A percentile compares a stretch with the other conserved stretches of the same genome.
These are phyloP conservation scores for Pedionomus torquatus DNA, from an alignment of 2,113 vertebrate species.

Conservation along the genomic window DNA sequence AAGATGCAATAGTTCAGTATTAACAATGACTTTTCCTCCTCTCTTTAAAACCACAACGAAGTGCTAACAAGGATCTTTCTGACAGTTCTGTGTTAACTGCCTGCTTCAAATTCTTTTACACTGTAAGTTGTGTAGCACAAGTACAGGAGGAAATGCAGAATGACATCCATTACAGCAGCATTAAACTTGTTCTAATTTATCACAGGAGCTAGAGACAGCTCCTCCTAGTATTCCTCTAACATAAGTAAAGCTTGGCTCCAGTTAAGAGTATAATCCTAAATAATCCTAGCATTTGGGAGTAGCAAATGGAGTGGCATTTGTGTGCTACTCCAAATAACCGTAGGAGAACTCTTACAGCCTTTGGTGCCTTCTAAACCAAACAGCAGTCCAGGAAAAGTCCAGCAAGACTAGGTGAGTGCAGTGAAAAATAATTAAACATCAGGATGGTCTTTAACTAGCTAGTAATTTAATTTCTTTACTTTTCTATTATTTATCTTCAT, in stretches of 20 bases:
- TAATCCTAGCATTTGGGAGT: neutral
- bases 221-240: neutral
- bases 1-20: neutral
- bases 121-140: neutral
- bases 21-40: neutral
- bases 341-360: neutral
- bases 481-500: neutral
- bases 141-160: neutral
- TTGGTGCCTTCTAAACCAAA: neutral
- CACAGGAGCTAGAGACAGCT: neutral
- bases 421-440: neutral
- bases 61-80: neutral
- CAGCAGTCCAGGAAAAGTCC: neutral
- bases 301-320: neutral
- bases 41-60: neutral
- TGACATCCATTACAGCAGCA: neutral
- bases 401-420: neutral
- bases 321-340: neutral
- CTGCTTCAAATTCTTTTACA: neutral
- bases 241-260: neutral
- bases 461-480: neutral
- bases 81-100: neutral
- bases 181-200: neutral
- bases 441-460: neutral
- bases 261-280: neutral